A percentile compares a stretch with the other conserved stretches of the same genome.
Evolutionary conservation across 2,797 vertebrate species (phyloP).

Genomic region (Phaenicophaeus curvirostris): DNA sequence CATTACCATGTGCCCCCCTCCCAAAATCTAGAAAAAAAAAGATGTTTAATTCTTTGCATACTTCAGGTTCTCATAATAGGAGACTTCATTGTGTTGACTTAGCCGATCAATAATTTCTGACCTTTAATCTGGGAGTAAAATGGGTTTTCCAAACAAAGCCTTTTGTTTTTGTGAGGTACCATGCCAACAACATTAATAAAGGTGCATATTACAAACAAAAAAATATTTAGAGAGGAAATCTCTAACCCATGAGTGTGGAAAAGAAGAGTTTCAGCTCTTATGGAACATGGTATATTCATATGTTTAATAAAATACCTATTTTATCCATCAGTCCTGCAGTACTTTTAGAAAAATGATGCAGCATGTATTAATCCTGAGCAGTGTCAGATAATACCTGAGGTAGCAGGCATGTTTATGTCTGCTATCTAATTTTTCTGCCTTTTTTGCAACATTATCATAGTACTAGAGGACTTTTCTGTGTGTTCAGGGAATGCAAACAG

Average conservation of each 20-base stretch:
- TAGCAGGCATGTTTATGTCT: neutral
- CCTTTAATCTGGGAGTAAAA: constrained; percentile 75
- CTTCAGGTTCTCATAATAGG: constrained; percentile 71
- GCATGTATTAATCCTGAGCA: neutral
- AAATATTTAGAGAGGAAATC: neutral
- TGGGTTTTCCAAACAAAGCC: constrained; percentile 50
- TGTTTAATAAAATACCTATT: neutral
- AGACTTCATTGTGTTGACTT: constrained; percentile 70
- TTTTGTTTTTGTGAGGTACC: constrained; percentile 35
- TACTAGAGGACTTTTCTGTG: neutral
- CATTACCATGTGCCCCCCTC: constrained; percentile 68
- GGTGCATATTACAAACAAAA: neutral
- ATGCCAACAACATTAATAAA: constrained; percentile 48
- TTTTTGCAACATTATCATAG: neutral
- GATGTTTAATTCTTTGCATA: constrained; percentile 76
- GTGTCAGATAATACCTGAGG: neutral
- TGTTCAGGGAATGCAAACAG: constrained; percentile 8
- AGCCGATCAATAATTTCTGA: constrained; percentile 68
- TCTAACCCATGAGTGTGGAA: neutral
- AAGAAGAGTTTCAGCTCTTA: neutral
- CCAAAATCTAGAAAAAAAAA: constrained; percentile 63
- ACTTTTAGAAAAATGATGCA: neutral
- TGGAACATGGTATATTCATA: neutral
- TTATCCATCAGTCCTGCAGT: neutral
- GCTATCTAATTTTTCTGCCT: neutral